Base-by-base conservation (phyloP, 1,140 invertebrate genomes). In the Ceratina australensis region DNA sequence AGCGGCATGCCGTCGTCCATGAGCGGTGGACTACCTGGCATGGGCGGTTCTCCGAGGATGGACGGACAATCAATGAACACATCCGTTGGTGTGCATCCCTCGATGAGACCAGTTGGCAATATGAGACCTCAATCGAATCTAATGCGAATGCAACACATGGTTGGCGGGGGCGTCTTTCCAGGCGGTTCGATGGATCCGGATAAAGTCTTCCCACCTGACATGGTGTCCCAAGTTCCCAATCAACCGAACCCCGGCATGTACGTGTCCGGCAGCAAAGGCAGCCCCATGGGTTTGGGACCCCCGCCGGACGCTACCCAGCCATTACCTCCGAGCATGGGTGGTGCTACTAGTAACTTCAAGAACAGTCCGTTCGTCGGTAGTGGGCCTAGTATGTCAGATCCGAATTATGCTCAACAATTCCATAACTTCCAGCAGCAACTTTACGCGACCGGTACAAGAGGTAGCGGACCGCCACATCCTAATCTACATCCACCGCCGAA, bases 361-460 rank as follows among this genome's bases (percentile, higher is more conserved):
- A 95, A 95, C 82, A 95, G 95, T 56, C 93, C 95, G 5, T 97
- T 97, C 87, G 95, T 97, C 60, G 96, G 96, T 86, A 95, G 96
- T 66, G 96, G 96, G 16, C 96, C 96, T 3, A 96, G 95, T 18
- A 97, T 97, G 69, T 94, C 95, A 61, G 97, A 98, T 93, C 96
- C 97, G 16, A 97, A 97, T 89, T 98, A 98, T 93, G 97, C 97
- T 86, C 97, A 97, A 89, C 97, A 98, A 93, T 98, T 97, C 93
- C 97, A 98, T 91, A 97, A 98, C 92, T 98, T 98, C 93, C 97
- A 98, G 88, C 97, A 98, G 89, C 97, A 98, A 90, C 92, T 98
- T 72, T 98, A 98, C 93, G 97, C 97, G 28, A 98, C 97, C 13
- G 96, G 96, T 75, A 97, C 96, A 24, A 93, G 96, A 79, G 95